phyloP scores from a whole-genome alignment of 2,888 invertebrate genomes.

The Furcula furcula region DNA sequence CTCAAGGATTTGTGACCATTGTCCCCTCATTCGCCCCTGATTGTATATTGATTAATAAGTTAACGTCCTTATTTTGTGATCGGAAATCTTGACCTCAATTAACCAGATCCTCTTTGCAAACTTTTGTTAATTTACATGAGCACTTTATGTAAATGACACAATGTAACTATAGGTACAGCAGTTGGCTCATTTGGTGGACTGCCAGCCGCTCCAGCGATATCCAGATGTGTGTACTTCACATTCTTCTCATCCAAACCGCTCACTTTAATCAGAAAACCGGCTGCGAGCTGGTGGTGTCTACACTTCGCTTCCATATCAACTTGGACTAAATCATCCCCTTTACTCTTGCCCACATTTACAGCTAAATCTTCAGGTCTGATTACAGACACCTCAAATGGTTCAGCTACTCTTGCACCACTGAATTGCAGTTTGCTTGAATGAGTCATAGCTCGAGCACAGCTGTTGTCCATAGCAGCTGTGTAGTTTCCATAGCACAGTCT shows the following conservation, averaged over 20 bases:
- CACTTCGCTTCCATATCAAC: constrained; percentile 52
- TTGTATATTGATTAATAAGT: no score
- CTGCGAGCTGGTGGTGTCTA: constrained; percentile 76
- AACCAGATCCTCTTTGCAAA: no score
- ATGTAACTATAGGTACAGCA: constrained; percentile 85
- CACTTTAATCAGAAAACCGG: constrained; percentile 88
- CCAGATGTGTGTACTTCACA: constrained; percentile 89
- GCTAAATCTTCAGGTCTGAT: constrained; percentile 86
- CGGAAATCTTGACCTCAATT: no score
- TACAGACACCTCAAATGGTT: constrained; percentile 89
- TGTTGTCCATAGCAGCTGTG: constrained; percentile 88
- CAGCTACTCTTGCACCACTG: constrained; percentile 84
- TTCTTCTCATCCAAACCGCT: constrained; percentile 91
- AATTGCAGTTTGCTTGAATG: constrained; percentile 84
- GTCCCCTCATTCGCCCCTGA: no score
- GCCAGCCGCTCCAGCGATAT: constrained; percentile 89
- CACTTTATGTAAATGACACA: constrained; percentile 78
- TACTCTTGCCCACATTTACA: constrained; percentile 84
- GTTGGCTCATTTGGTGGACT: constrained; percentile 85
- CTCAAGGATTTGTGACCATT: no score
- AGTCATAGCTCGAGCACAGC: constrained; percentile 82
- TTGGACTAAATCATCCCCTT: constrained; percentile 89
- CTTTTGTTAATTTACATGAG: constrained; percentile 44
- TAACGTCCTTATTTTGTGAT: no score
- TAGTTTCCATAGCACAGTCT: constrained; percentile 84